A percentile compares a stretch with the other conserved stretches of the same genome.
These are phyloP conservation scores for Struthidea cinerea DNA, from an alignment of 2,113 vertebrate species.

Conservation along the genomic window DNA sequence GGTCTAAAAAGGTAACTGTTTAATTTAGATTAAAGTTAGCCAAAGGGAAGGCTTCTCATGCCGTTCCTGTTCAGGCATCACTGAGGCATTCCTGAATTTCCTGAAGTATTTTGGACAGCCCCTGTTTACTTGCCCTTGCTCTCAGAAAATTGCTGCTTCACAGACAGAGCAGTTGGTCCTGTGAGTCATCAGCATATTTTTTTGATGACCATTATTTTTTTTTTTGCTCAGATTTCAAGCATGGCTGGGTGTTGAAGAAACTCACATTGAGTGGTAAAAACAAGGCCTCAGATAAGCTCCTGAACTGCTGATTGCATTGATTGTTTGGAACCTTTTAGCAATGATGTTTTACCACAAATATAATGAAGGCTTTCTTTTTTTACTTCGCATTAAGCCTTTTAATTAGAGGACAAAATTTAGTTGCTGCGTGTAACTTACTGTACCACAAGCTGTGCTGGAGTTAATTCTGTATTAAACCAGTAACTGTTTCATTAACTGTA, in stretches of 20 bases:
- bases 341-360: not conserved
- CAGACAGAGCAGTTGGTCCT: too few species aligned
- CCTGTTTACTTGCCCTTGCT: not conserved
- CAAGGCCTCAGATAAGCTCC: not conserved
- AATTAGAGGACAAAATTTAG: slow-evolving; percentile 8
- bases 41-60: not conserved
- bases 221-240: not conserved
- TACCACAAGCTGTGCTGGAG: not conserved
- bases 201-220: not conserved
- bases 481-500: not conserved
- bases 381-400: not conserved
- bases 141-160: not conserved
- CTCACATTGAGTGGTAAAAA: not conserved
- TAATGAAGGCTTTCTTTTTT: not conserved
- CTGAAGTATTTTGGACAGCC: not conserved
- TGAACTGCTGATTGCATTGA: not conserved
- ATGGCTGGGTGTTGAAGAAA: not conserved
- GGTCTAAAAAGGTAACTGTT: not conserved
- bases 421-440: not conserved
- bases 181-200: not conserved
- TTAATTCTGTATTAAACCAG: not conserved
- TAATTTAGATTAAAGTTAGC: not conserved
- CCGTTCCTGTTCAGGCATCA: fast-evolving
- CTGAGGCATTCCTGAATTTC: not conserved
- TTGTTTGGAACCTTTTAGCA: slow-evolving; percentile 28